phyloP scores from a whole-genome alignment of 2,797 vertebrate species.

The Pseudotriccus pelzelni region DNA sequence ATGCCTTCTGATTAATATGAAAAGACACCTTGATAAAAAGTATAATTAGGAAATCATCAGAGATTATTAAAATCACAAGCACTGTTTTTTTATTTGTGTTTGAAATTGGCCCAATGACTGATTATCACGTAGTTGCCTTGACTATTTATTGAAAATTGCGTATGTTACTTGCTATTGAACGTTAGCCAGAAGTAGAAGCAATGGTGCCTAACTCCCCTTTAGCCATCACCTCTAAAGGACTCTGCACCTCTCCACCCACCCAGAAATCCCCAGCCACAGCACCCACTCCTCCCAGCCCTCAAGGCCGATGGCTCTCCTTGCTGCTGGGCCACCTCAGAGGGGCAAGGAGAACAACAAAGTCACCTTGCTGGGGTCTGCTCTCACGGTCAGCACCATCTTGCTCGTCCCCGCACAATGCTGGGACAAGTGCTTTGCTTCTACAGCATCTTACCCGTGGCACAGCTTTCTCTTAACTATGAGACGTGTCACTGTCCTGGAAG shows the following conservation, averaged over 20 bases:
- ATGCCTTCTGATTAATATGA: not conserved
- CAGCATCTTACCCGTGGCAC: not conserved
- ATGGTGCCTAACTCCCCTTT: not conserved
- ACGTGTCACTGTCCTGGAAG: not conserved
- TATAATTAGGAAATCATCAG: not conserved
- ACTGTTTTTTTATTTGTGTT: not conserved
- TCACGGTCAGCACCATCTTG: not conserved
- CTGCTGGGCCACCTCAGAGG: not conserved
- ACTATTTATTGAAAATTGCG: not conserved
- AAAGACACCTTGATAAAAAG: not conserved
- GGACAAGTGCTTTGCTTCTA: not conserved
- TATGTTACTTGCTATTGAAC: not conserved
- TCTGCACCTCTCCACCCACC: not conserved
- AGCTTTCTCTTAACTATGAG: not conserved
- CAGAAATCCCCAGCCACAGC: not conserved
- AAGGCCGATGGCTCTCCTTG: not conserved
- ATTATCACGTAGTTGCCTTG: not conserved
- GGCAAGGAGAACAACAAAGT: fast-evolving
- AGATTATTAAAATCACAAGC: not conserved
- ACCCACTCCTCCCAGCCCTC: not conserved
- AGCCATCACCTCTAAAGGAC: not conserved
- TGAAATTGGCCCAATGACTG: not conserved
- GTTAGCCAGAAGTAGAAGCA: not conserved
- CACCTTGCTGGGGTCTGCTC: not conserved
- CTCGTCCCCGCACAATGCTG: fast-evolving